These are phyloP conservation scores for Crocodylus rhombifer DNA, from an alignment of 2,797 vertebrate genomes.

Conservation along the genomic window DNA sequence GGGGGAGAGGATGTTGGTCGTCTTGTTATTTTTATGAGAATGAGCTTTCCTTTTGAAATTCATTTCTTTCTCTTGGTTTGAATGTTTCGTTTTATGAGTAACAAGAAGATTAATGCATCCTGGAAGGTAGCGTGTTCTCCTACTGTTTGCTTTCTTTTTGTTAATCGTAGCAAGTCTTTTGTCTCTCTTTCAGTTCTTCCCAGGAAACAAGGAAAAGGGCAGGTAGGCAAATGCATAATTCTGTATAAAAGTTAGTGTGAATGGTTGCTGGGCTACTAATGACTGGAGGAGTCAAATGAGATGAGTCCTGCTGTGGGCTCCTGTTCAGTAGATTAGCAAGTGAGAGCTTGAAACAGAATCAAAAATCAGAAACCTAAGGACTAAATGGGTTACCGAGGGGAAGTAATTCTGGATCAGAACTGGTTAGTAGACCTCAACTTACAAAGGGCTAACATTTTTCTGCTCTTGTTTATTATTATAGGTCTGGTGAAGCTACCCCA, in stretches of 20 bases:
- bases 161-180: conserved; percentile 6
- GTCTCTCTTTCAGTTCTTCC: neutral
- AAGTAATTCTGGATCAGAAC: neutral
- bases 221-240: neutral
- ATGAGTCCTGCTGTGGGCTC: neutral
- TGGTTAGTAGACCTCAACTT: neutral
- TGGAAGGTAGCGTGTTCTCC: neutral
- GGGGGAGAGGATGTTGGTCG: neutral
- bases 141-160: neutral
- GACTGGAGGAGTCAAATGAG: neutral
- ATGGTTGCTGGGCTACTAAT: neutral
- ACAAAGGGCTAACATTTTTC: neutral
- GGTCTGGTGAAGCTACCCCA: too few relatives aligned
- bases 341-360: neutral
- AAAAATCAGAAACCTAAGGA: neutral
- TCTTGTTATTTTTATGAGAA: rapidly evolving
- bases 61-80: neutral
- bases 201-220: neutral
- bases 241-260: neutral
- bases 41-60: neutral
- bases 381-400: neutral
- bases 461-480: neutral
- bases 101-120: neutral
- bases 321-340: neutral
- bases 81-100: neutral